Percentiles rank a stretch among this genome's conserved stretches.
These are phyloP conservation scores for Ptilorrhoa leucosticta DNA, from an alignment of 2,113 vertebrate species.

Conservation along the genomic window DNA sequence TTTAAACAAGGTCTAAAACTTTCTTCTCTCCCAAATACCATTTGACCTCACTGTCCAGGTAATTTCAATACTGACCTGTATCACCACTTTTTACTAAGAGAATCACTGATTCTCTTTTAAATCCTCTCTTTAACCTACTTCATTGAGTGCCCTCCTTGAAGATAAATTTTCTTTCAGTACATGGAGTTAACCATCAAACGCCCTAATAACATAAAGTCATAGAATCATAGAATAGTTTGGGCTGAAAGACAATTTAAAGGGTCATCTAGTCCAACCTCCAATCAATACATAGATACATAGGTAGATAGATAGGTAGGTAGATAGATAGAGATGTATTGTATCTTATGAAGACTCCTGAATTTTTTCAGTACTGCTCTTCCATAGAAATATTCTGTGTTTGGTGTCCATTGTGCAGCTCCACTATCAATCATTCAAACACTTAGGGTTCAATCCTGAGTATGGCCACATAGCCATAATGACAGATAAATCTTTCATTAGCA, in stretches of 20 bases:
- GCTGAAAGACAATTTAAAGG: neutral
- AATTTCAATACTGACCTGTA: neutral
- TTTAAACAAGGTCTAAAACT: neutral
- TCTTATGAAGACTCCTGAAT: neutral
- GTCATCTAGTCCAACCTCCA: neutral
- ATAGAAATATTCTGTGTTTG: neutral
- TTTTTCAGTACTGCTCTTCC: neutral
- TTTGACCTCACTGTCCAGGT: neutral
- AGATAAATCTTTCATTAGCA: neutral
- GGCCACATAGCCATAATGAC: neutral
- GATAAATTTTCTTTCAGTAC: neutral
- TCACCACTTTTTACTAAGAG: neutral
- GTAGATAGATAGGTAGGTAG: no score
- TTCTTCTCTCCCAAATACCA: neutral
- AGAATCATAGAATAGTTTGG: neutral
- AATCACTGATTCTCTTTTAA: neutral
- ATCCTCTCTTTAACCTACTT: neutral
- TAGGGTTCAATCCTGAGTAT: neutral
- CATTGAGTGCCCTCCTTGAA: neutral
- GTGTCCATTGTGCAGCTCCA: neutral
- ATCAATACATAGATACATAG: accelerated
- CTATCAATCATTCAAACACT: neutral
- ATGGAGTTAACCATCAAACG: neutral
- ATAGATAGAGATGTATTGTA: neutral
- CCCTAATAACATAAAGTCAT: neutral